Base-by-base conservation (phyloP, 2,888 invertebrate species). In the Rhagonycha lutea region DNA sequence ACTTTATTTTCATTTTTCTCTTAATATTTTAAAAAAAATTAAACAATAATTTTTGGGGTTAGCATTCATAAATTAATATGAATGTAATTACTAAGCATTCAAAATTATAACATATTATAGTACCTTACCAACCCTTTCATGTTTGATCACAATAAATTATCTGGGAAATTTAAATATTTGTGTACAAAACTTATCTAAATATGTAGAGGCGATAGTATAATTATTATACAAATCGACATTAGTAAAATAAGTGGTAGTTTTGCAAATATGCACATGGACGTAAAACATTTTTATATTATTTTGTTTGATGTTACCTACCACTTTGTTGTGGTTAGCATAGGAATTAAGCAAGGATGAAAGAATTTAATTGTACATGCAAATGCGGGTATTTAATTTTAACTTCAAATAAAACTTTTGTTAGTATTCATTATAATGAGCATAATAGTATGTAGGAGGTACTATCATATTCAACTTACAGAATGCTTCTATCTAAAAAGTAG, bases 121-220 rank as follows among this genome's bases (percentile, higher is more conserved):
- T 47, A n/a, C 5, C 2, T n/a, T n/a, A n/a, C 47, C 47, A 47
- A 47, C 5, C 47, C n/a, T 47, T 23, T 12, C 23, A 18, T 18
- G 63, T 12, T 32, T 32, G 11, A 32, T 32, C 4, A 18, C 63
- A 12, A 63, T 23, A 63, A 63, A 26, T 67, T 60, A 32, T 67
- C 65, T 18, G 29, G 28, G 24, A 72, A 62, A 72, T 72, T 72
- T 61, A 29, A 72, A 72, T 23, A 72, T 29, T 68, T 68, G 68
- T 61, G 26, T 32, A 14, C 28, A 61, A 24, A 28, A 32, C 68
- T 72, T 61, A 68, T 61, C 68, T 18, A 18, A 61, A 68, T 68
- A 61, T 68, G 28, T 23, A 10, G 18, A 61, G 14, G 68, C 18
- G 2, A 18, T 18, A 18, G 18, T 18, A 68, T 68, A 72, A 72